phyloP scores from a whole-genome alignment of 2,888 invertebrate genomes.

The Archips xylosteana region DNA sequence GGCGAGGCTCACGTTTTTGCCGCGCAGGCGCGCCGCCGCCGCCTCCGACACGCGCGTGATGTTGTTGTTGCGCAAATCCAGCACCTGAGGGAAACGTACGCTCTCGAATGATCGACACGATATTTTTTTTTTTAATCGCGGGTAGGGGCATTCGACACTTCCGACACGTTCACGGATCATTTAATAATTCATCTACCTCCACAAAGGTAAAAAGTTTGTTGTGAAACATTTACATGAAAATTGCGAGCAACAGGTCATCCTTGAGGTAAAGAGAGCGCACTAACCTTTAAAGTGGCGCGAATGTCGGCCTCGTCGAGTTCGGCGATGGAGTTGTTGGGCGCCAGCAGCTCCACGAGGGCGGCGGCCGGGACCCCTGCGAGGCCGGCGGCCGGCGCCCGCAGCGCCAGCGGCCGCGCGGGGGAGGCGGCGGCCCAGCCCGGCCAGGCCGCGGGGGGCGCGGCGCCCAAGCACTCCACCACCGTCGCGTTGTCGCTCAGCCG shows the following conservation, averaged over 20 bases:
- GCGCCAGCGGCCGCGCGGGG: conserved; percentile 4
- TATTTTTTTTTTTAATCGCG: no score
- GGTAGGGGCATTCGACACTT: no score
- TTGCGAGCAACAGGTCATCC: no score
- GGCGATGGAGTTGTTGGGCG: conserved; percentile 24
- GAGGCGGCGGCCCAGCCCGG: conserved; percentile 2
- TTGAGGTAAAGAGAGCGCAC: neutral
- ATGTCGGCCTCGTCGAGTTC: conserved; percentile 4
- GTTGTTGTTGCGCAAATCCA: conserved; percentile 29
- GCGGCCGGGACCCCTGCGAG: conserved; percentile 7
- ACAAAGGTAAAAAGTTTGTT: no score
- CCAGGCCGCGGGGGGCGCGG: conserved; percentile 40
- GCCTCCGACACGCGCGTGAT: conserved; percentile 14
- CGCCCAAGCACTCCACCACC: conserved; percentile 45
- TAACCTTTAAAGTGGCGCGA: conserved; percentile 15
- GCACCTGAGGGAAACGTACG: neutral
- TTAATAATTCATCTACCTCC: no score
- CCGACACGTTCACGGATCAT: no score
- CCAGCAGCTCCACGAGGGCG: conserved; percentile 19
- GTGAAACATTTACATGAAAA: no score
- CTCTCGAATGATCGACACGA: no score
- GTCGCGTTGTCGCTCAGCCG: conserved; percentile 43
- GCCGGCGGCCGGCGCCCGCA: conserved; percentile 4
- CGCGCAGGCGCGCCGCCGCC: conserved; percentile 17
- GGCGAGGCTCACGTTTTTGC: neutral